Evolutionary conservation across 2,888 invertebrate genomes (phyloP), one percentile per base, ranked within the genome.

Genomic region (Hetaerina titia): DNA sequence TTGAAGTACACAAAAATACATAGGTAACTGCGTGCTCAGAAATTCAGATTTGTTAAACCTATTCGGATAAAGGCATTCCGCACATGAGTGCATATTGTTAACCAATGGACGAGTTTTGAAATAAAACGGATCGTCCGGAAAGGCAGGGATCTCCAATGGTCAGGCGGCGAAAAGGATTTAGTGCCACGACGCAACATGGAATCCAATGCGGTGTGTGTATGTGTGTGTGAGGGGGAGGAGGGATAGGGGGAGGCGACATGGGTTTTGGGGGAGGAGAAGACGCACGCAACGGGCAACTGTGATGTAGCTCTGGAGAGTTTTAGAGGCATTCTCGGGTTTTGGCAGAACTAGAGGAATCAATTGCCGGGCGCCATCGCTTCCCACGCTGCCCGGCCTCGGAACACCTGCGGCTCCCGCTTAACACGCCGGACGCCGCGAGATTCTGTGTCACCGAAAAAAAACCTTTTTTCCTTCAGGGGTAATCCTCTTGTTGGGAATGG

Each of bases 291-390:
- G 22, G 69, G 69, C 22, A 69, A 19, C n/a, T 69, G 69, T 31
- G 81, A 31, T 31, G 81, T 25, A 81, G 81, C 81, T 81, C 22
- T n/a, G 19, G 81, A 31, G n/a, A 45, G 31, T 31, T 69, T 69
- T n/a, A 15, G 81, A 31, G 81, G 31, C 31, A 7, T 69, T 22
- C 69, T 9, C 60, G 17, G 17, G 17, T 17, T 63, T 63, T 13
- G 81, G 81, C 25, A 31, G 81, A 81, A 81, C 81, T 81, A 81
- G 81, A 81, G 81, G 81, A 81, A 81, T 81, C 81, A 81, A 81
- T 81, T 81, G 81, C 81, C 81, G 81, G 13, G 31, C 81, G 31
- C 81, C 81, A 81, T 81, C 31, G 31, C 81, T 81, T 81, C 81
- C 81, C 81, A 81, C 81, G 81, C 81, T 81, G 81, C 31, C 81